Evolutionary conservation across 2,797 vertebrate species (phyloP), one percentile per base, ranked within the genome.

Genomic region (Sebastes vulpes): DNA sequence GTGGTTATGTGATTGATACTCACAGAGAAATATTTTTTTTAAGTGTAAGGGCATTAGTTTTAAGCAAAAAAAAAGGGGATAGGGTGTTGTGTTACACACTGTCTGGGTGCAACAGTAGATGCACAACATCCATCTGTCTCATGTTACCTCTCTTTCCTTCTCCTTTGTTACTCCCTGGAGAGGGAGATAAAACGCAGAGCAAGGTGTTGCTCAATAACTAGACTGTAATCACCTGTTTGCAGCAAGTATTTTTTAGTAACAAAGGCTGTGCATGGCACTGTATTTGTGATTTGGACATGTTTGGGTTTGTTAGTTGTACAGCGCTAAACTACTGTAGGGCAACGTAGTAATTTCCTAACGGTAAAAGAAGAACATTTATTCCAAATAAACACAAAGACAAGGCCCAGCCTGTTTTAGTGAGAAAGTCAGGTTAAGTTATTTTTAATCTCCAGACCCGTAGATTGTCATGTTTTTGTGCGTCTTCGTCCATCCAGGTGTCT

Each of bases 101-200:
- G 58, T 58, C 38, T 56, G 63, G 84, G 75, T 64, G 81, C 50
- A 81, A 72, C 68, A 78, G 23, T 73, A 78, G 72, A 84, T 48
- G 10, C 72, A 67, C 71, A 75, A 67, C 67, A 81, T 90, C 77
- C 89, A 71, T 86, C 79, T 72, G 23, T 88, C 86, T 93, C 81
- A 65, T 58, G 81, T 94, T 94, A 85, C 94, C 58, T 54, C 81
- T 80, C 81, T 85, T 84, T 88, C 76, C 80, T 84, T 25, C 50
- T 84, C 78, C 79, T 91, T 94, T 94, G 93, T 95, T 90, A 77
- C 61, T 85, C 83, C 71, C 35, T 2, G 5, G 85, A 83, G 80
- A 77, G 58, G 46, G 53, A 83, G 78, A 72, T 61, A 59, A 64
- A 64, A 56, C n/a, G 11, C 64, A 46, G 75, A 81, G 65, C 12